Evolutionary conservation across 1,140 invertebrate species (phyloP), one percentile per base, ranked within the genome.

Genomic region (Drosophila pandora): DNA sequence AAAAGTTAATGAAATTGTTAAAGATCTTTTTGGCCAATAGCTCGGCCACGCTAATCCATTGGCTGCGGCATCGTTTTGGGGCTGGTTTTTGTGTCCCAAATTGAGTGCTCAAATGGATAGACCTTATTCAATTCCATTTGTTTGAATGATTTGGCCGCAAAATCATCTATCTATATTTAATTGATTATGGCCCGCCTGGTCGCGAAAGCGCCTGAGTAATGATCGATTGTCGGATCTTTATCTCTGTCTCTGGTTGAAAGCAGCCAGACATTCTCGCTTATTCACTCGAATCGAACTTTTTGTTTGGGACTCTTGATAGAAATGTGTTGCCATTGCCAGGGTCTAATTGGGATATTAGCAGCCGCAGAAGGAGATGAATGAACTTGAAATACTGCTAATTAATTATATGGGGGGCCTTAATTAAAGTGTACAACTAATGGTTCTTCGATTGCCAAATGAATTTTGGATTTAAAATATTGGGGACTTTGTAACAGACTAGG

Each of bases 1-100:
- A 69, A 47, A 41, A 57, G 67, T 57, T 70, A 70, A 70, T 70
- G 67, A 70, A 70, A 70, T 70, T 70, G 63, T 70, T 70, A 57
- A 70, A 70, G 67, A 70, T 70, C 64, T 63, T 49, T 49, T 37
- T 21, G 61, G 28, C 63, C 48, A 34, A 68, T 9, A n/a, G 53
- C 22, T 39, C 0, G 12, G 58, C 39, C 9, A 62, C 41, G 41
- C 49, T 69, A 69, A 69, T 68, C 50, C 65, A 68, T 69, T 68
- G 30, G 65, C 25, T 37, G 41, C 63, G 63, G 49, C 41, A 30
- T 30, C 62, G 32, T 56, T 68, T 64, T 39, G 37, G 37, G 25
- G 9, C 52, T 22, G 49, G 49, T 28, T n/a, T 57, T 23, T 43
- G 56, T 41, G 4, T 30, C 13, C 28, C 32, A 43, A 67, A 67